Base-by-base conservation (phyloP, 2,888 invertebrate species). In the Pollenia angustigena region DNA sequence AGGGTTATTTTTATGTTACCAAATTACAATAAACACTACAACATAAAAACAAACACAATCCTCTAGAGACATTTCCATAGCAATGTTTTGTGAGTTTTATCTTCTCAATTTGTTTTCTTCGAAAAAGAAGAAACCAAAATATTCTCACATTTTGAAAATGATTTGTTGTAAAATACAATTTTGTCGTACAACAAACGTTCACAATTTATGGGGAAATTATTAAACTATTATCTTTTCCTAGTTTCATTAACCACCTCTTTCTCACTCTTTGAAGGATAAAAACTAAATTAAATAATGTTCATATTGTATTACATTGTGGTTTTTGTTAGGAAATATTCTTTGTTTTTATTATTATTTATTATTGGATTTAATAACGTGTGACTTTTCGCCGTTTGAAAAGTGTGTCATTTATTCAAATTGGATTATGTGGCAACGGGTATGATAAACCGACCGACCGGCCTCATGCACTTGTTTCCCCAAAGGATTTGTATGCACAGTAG, bases 361-460 rank as follows among this genome's bases (percentile, higher is more conserved):
- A 81, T 79, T 60, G 68, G 32, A 80, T 80, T 86, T 80, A 80
- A 87, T 87, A 87, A 76, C 81, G 87, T 87, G 87, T 87, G 87
- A 81, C 87, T 84, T 87, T 87, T 84, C 16, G 84, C 44, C 62
- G 40, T 68, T 60, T 11, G 71, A 23, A 32, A 72, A 72, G 86
- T 78, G 80, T 86, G 83, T 40, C 75, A 60, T 32, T 62, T 6
- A 16, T 75, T 18, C n/a, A 44, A 46, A 81, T 76, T 66, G 71
- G 87, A 81, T 83, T 81, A 66, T 82, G 48, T 71, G 58, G 18
- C 10, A 81, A 23, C 42, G 74, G 56, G 72, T 46, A 32, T 32
- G 32, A 32, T 6, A 32, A 32, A 32, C 32, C 32, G 32, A 32
- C 8, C n/a, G 23, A 50, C 32, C 14, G 16, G 40, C 40, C 48